A percentile compares a stretch with the other conserved stretches of the same genome.
Conservation (phyloP, 2,888 invertebrate species). For the Anorthoa munda region DNA sequence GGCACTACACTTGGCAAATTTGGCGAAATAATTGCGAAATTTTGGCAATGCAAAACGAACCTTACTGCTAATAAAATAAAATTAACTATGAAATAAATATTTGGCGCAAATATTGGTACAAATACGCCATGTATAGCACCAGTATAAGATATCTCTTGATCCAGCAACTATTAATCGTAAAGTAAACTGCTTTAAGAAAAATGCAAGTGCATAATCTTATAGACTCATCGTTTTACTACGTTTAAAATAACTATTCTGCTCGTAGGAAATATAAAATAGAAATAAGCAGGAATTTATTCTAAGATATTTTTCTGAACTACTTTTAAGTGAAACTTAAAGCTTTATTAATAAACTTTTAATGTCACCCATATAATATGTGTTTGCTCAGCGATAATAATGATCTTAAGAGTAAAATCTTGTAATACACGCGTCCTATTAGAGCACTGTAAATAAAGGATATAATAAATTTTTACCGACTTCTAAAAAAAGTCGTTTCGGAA, state of each 20-base stretch:
- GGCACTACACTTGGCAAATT: no score
- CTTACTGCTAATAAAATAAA: no score
- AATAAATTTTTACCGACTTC: slow-evolving; percentile 7
- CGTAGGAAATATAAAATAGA: not conserved
- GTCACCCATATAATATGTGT: not conserved
- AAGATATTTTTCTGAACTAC: not conserved
- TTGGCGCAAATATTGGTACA: no score
- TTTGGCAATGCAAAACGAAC: no score
- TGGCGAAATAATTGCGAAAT: no score
- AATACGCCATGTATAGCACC: no score
- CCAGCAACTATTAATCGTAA: not conserved
- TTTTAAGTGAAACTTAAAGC: not conserved
- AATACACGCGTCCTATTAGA: not conserved
- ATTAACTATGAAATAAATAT: no score
- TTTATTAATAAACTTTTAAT: not conserved
- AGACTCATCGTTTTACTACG: not conserved
- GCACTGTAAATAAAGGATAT: slow-evolving; percentile 8
- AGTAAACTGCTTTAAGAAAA: not conserved
- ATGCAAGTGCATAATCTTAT: not conserved
- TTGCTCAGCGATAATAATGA: slow-evolving; percentile 8
- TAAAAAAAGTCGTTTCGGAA: no score
- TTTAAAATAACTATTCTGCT: not conserved
- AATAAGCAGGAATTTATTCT: not conserved
- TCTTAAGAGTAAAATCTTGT: slow-evolving; percentile 3
- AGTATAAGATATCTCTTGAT: not conserved